Conservation (phyloP, 2,113 vertebrate species). For the Arenaria interpres region DNA sequence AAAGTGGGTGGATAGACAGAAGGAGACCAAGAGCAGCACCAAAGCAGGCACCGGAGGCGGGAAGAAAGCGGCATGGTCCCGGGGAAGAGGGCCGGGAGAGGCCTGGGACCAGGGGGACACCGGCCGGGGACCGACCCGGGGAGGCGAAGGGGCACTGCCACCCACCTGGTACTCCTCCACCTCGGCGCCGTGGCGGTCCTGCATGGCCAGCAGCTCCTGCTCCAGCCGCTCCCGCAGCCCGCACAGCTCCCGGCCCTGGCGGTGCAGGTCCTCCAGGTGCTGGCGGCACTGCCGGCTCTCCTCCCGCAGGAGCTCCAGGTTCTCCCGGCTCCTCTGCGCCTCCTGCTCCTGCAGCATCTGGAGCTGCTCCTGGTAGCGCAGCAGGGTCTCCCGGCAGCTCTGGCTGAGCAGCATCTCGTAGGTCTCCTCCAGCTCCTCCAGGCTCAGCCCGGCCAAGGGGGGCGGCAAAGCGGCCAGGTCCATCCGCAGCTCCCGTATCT, state of each 20-base stretch:
- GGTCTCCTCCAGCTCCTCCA: conserved; percentile 81
- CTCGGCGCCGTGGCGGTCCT: conserved; percentile 77
- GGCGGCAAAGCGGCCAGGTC: conserved; percentile 60
- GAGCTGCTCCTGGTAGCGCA: conserved; percentile 84
- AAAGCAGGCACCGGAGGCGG: not conserved
- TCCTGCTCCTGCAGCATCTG: conserved; percentile 81
- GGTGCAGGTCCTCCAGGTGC: conserved; percentile 79
- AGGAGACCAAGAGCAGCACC: not conserved
- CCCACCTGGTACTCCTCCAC: conserved; percentile 84
- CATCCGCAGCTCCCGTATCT: conserved; percentile 72
- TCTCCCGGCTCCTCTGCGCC: conserved; percentile 74
- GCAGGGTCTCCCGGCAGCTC: conserved; percentile 81
- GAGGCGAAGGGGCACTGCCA: not conserved
- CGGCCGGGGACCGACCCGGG: not conserved
- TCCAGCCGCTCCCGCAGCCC: conserved; percentile 81
- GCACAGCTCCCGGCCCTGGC: conserved; percentile 77
- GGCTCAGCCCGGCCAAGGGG: conserved; percentile 65
- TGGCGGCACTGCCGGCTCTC: conserved; percentile 78
- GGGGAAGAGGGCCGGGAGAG: not conserved
- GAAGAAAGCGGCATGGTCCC: not conserved
- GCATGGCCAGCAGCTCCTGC: conserved; percentile 80
- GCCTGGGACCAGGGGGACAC: not conserved
- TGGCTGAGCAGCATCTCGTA: conserved; percentile 82
- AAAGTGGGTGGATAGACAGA: not conserved
- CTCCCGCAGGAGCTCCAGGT: conserved; percentile 77